A percentile compares a stretch with the other conserved stretches of the same genome.
These are phyloP conservation scores for Drosophila bocqueti DNA, from an alignment of 1,140 invertebrate species.

Conservation along the genomic window DNA sequence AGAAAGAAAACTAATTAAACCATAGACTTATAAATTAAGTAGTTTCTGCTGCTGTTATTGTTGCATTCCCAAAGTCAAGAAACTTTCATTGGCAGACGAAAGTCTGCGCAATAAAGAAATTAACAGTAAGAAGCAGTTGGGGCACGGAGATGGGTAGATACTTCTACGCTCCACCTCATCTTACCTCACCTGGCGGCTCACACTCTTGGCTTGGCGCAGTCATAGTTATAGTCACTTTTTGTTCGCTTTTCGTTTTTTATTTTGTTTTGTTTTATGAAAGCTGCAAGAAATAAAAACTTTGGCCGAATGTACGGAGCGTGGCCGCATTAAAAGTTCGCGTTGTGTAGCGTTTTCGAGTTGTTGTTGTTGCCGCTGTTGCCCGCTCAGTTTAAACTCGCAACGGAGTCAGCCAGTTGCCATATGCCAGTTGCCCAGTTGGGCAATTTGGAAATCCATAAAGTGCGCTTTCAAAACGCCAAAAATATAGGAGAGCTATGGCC, in stretches of 20 bases:
- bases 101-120: slow-evolving; percentile 74
- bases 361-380: slow-evolving; percentile 11
- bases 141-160: slow-evolving; percentile 8
- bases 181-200: slow-evolving; percentile 31
- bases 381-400: slow-evolving; percentile 41
- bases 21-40: slow-evolving; percentile 73
- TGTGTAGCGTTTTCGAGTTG: slow-evolving; percentile 48
- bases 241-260: slow-evolving; percentile 36
- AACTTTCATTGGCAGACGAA: slow-evolving; percentile 78
- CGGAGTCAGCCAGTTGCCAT: slow-evolving; percentile 30
- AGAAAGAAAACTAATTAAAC: slow-evolving; percentile 72
- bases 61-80: slow-evolving; percentile 59
- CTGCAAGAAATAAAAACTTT: slow-evolving; percentile 55
- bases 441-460: slow-evolving; percentile 74
- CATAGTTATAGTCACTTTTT: slow-evolving; percentile 45
- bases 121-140: slow-evolving; percentile 61
- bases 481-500: slow-evolving; percentile 36
- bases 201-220: slow-evolving; percentile 41
- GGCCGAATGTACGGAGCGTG: slow-evolving; percentile 52
- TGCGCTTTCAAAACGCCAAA: slow-evolving; percentile 74
- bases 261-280: slow-evolving; percentile 52
- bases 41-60: slow-evolving; percentile 56
- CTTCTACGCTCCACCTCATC: slow-evolving; percentile 42
- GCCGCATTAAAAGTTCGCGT: slow-evolving; percentile 68
- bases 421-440: slow-evolving; percentile 50